Percentiles rank a stretch among this genome's conserved stretches.
These are phyloP conservation scores for Eciton burchellii DNA, from an alignment of 1,140 invertebrate species.

Conservation along the genomic window DNA sequence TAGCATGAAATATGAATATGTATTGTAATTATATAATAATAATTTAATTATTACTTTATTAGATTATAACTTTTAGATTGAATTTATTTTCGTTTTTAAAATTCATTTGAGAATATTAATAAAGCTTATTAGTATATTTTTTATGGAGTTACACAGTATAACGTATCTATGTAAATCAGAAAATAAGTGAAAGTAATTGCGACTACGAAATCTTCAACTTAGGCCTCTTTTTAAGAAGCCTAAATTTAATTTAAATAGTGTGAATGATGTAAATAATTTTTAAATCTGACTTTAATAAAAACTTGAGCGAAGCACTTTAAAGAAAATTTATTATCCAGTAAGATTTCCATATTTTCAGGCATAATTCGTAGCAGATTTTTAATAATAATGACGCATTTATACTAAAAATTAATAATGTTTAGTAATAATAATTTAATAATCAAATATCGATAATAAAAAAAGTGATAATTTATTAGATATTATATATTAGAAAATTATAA, in stretches of 20 bases:
- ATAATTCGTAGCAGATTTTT: neutral
- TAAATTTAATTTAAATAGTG: no score
- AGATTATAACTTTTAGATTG: neutral
- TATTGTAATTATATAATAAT: conserved; percentile 40
- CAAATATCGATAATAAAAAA: no score
- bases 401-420: no score
- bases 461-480: no score
- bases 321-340: neutral
- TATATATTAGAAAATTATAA: no score
- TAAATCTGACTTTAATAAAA: conserved; percentile 46
- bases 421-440: no score
- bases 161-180: neutral
- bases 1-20: conserved; percentile 15
- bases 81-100: neutral
- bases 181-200: neutral
- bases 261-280: conserved; percentile 42
- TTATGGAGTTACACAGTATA: conserved; percentile 1
- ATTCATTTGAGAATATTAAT: conserved; percentile 4
- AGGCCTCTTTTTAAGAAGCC: no score
- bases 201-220: neutral
- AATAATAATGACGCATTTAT: neutral
- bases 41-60: conserved; percentile 52
- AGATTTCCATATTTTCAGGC: no score
- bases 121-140: neutral
- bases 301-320: neutral